A percentile compares a stretch with the other conserved stretches of the same genome.
Evolutionary conservation across 2,113 vertebrate genomes (phyloP).

Genomic region (Gymnarchus niloticus): DNA sequence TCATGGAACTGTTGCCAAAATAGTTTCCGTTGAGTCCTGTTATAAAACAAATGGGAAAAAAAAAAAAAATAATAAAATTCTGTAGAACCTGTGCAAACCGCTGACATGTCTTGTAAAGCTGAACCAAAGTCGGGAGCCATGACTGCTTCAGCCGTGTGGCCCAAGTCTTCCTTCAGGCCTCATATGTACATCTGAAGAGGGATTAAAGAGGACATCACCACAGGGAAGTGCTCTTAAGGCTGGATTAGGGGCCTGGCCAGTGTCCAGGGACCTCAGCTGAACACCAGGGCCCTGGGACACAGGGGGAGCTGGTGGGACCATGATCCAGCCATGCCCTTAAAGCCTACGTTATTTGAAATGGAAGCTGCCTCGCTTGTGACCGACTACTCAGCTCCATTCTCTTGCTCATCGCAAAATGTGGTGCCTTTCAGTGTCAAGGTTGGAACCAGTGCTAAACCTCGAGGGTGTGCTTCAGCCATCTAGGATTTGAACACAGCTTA

Average conservation of each 20-base stretch:
- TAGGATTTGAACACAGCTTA: background rate
- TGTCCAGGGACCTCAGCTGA: too few species aligned
- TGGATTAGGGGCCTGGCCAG: too few species aligned
- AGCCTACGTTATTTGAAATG: background rate
- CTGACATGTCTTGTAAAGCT: constrained; percentile 86
- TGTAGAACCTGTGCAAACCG: constrained; percentile 92
- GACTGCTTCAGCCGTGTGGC: constrained; percentile 76
- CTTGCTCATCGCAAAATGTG: background rate
- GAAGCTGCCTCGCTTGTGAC: background rate
- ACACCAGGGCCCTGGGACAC: too few species aligned
- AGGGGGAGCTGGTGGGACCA: too few species aligned
- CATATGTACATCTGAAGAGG: constrained; percentile 61
- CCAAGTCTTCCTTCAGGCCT: constrained; percentile 50
- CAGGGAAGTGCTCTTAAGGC: background rate
- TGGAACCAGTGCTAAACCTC: background rate
- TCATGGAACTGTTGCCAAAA: constrained; percentile 87
- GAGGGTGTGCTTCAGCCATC: background rate
- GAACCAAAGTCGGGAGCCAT: constrained; percentile 87
- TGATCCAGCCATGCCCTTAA: too few species aligned
- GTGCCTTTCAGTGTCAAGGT: background rate
- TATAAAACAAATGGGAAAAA: constrained; percentile 84
- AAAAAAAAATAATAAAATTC: constrained; percentile 74
- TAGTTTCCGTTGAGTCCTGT: constrained; percentile 83
- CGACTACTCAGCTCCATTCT: background rate
- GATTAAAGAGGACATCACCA: background rate